Evolutionary conservation across 2,113 vertebrate genomes (phyloP).

Genomic region (Cinclus mexicanus): DNA sequence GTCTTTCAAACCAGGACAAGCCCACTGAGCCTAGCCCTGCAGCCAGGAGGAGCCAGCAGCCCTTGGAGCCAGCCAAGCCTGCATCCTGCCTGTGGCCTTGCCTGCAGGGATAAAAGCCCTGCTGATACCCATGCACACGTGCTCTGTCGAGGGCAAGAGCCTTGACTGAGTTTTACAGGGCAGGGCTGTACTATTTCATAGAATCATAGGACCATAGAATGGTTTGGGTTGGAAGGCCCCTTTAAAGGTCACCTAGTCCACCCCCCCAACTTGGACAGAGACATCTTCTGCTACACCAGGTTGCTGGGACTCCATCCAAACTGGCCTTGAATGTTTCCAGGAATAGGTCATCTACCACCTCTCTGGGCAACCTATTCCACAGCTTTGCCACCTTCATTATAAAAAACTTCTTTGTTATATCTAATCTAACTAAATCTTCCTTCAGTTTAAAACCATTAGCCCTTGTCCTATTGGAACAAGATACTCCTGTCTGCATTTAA

Average conservation of each 20-base stretch:
- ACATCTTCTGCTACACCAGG: neutral
- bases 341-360: neutral
- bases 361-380: neutral
- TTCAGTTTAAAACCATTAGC: neutral
- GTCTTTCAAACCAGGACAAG: too few relatives aligned
- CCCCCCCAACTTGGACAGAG: neutral
- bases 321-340: neutral
- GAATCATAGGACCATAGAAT: neutral
- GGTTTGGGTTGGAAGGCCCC: neutral
- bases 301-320: neutral
- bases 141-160: neutral
- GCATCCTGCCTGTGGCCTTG: neutral
- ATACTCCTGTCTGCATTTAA: neutral
- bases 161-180: neutral
- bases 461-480: neutral
- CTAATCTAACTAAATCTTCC: neutral
- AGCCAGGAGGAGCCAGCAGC: neutral
- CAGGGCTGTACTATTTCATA: neutral
- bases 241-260: neutral
- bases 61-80: neutral
- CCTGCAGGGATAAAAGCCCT: neutral
- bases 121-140: accelerated
- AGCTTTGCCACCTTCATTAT: neutral
- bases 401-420: neutral
- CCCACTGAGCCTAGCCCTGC: accelerated